Evolutionary conservation across 1,140 invertebrate genomes (phyloP), one percentile per base, ranked within the genome.

Genomic region (Lepidotrigona ventralis): DNA sequence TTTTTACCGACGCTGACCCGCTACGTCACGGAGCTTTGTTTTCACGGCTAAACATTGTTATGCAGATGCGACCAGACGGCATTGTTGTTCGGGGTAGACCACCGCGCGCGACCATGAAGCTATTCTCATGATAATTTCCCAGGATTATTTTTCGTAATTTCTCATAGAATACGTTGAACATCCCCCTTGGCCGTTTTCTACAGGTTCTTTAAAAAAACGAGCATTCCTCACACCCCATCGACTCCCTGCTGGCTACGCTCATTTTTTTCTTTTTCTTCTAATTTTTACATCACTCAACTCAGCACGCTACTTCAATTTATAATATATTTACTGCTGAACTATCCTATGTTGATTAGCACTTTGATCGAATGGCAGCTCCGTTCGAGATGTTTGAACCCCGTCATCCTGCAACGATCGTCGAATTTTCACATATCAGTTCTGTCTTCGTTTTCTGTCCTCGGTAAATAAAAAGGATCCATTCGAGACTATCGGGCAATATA

Each of bases 21-120:
- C 54, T 56, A 51, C 81, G 87, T 89, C 85, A 85, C 69, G 84
- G 84, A 86, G 88, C 90, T 91, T 92, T 91, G 91, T 92, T 92
- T 91, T 90, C 90, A 79, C 79, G 88, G 90, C 89, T 90, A 90
- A 92, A 92, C 91, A 92, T 92, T 92, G 91, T 91, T 92, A 92
- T 92, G 92, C 90, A 92, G 90, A 92, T 92, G 77, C 82, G 81
- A 89, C 81, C 89, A 90, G 90, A 91, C 87, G 85, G 91, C 90
- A 91, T 92, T 92, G 91, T 92, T 91, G 87, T 90, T 88, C 76
- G 86, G 6, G 85, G 60, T 86, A 87, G 78, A 81, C 60, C 75
- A 66, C 81, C 68, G 72, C 71, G 71, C 71, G 51, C 84, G 76
- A 71, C 85, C 85, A 70, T 21, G 56, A 63, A 51, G 56, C 83